Evolutionary conservation across 2,113 vertebrate genomes (phyloP).

Genomic region (Sebastes schlegelii): DNA sequence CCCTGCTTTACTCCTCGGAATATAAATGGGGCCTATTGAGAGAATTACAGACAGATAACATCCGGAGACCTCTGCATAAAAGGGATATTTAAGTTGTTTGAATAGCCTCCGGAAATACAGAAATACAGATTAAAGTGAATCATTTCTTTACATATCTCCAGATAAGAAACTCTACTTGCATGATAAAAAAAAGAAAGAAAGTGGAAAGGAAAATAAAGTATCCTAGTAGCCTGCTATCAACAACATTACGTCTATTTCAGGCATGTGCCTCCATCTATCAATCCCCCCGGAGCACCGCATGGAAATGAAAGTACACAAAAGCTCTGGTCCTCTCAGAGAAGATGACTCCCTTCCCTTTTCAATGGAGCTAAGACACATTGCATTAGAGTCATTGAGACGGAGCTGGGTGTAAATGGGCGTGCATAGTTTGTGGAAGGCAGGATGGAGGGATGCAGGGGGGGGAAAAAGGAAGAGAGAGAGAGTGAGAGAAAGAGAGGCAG

Average conservation of each 20-base stretch:
- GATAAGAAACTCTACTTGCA: slow-evolving; percentile 8
- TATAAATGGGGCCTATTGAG: slow-evolving; percentile 16
- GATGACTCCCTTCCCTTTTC: slow-evolving; percentile 67
- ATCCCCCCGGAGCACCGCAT: slow-evolving; percentile 51
- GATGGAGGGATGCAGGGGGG: slow-evolving; percentile 48
- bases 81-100: background rate
- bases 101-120: background rate
- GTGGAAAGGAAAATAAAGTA: background rate
- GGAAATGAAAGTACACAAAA: slow-evolving; percentile 66
- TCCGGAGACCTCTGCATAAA: background rate
- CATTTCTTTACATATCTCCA: background rate
- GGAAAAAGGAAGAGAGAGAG: slow-evolving; percentile 7
- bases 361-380: slow-evolving; percentile 55
- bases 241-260: slow-evolving; percentile 46
- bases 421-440: slow-evolving; percentile 54
- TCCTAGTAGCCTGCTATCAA: slow-evolving; percentile 19
- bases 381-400: slow-evolving; percentile 57
- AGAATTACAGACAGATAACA: slow-evolving; percentile 32
- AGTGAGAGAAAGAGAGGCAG: slow-evolving; percentile 16
- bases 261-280: slow-evolving; percentile 52
- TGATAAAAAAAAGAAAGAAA: background rate
- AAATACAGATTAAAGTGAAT: background rate
- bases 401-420: slow-evolving; percentile 61
- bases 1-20: background rate
- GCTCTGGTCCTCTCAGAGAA: slow-evolving; percentile 43